Base-by-base conservation (phyloP, 2,888 invertebrate genomes). In the Idaea straminata region DNA sequence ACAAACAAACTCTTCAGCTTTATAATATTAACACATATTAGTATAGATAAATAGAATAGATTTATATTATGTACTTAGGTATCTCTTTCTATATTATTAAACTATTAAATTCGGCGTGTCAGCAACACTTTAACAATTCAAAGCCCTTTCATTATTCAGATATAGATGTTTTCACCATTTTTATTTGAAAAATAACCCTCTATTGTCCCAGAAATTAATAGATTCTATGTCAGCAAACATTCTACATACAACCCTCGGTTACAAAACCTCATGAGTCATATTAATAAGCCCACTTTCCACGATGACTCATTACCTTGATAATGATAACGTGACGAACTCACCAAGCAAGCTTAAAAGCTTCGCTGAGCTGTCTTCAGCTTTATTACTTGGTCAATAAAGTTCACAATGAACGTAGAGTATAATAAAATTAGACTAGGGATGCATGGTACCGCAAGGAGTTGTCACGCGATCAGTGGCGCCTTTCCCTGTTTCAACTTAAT, bases 301-400 rank as follows among this genome's bases (percentile, higher is more conserved):
- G 83, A 82, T 91, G 90, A 91, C 84, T 89, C 89, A 91, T 88
- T 88, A 85, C 81, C 79, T 83, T 87, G 84, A 86, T 88, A 88
- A 87, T 84, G 81, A 84, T 82, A 81, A 80, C 76, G 75, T 79
- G 76, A 77, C 74, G 72, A 76, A 74, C 71, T 76, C 71, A 74
- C 75, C 65, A 73, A 67, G 59, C 65, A 70, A 63, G 58, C 58
- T 61, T 5, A 64, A 34, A 62, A 7, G n/a, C 15, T 68, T 63
- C 15, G 10, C 57, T 62, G 5, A 62, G 35, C 35, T 6, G 80
- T 70, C 74, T 70, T 77, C 38, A 72, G 76, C 83, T 72, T 74
- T 85, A 83, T 65, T 3, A 0, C 10, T 3, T 61, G 15, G 2
- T 0, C 0, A 47, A 72, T 80, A 83, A 75, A 69, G 72, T 59